These are phyloP conservation scores for Aelia acuminata DNA, from an alignment of 2,888 invertebrate species.

Conservation along the genomic window DNA sequence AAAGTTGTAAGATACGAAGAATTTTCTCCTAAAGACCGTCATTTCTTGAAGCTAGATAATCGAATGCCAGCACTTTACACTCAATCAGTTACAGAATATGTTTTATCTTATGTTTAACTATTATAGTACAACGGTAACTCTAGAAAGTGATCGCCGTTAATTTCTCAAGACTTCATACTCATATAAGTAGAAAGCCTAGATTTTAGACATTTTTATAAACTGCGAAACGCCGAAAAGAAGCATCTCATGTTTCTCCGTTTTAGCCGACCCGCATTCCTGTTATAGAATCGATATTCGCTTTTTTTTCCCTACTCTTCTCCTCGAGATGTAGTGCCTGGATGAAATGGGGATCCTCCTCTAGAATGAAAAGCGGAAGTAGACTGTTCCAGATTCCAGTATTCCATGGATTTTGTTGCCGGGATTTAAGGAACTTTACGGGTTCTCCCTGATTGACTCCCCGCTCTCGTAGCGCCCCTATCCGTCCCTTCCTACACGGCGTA, in stretches of 20 bases:
- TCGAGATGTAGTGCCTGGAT: not conserved
- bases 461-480: not conserved
- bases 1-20: no score
- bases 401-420: constrained; percentile 3
- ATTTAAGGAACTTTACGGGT: constrained; percentile 4
- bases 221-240: no score
- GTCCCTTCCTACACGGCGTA: not conserved
- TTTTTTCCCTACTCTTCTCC: not conserved
- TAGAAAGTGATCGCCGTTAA: no score
- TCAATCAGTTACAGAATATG: no score
- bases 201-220: no score
- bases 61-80: no score
- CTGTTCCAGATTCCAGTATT: constrained; percentile 7
- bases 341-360: constrained; percentile 3
- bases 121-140: no score
- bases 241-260: not conserved
- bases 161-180: no score
- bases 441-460: constrained; percentile 4
- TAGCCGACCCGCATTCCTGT: not conserved
- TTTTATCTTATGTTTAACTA: no score
- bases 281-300: not conserved
- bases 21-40: no score
- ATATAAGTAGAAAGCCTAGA: no score
- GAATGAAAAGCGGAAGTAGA: not conserved
- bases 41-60: no score